Evolutionary conservation across 2,888 invertebrate genomes (phyloP).

Genomic region (Acleris emargana): DNA sequence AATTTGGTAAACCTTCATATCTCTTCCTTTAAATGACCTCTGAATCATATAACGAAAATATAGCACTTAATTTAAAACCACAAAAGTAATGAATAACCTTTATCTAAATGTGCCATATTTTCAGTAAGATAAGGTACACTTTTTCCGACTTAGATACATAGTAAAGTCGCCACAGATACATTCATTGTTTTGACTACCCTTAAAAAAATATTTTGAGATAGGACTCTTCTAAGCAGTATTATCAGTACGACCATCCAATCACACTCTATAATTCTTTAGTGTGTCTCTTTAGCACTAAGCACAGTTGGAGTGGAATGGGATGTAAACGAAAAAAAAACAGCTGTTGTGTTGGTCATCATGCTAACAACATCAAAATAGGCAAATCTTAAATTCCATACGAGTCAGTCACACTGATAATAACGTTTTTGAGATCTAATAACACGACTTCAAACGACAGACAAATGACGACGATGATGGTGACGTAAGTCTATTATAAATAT

Average conservation of each 20-base stretch:
- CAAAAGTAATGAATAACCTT: not conserved
- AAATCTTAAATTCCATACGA: conserved; percentile 27
- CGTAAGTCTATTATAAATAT: conserved; percentile 29
- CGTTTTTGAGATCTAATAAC: conserved; percentile 37
- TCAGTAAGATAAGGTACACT: not conserved
- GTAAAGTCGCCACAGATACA: conserved; percentile 17
- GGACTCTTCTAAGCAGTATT: conserved; percentile 7
- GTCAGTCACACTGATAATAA: conserved; percentile 43
- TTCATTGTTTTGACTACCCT: conserved; percentile 5
- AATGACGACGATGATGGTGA: conserved; percentile 19
- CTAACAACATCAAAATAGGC: no score
- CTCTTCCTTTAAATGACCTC: not conserved
- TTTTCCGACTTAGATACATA: conserved; percentile 13
- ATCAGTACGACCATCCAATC: not conserved
- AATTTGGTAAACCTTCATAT: not conserved
- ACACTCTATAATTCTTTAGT: conserved; percentile 10
- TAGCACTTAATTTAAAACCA: conserved; percentile 1
- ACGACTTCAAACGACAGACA: conserved; percentile 32
- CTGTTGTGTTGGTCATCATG: no score
- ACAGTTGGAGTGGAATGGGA: not conserved
- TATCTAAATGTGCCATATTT: not conserved
- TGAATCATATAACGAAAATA: not conserved
- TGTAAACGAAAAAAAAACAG: no score
- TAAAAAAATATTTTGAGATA: conserved; percentile 1
- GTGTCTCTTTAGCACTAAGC: conserved; percentile 27